A percentile compares a stretch with the other conserved stretches of the same genome.
Evolutionary conservation across 1,140 invertebrate genomes (phyloP).

Genomic region (Brachionus koreanus): DNA sequence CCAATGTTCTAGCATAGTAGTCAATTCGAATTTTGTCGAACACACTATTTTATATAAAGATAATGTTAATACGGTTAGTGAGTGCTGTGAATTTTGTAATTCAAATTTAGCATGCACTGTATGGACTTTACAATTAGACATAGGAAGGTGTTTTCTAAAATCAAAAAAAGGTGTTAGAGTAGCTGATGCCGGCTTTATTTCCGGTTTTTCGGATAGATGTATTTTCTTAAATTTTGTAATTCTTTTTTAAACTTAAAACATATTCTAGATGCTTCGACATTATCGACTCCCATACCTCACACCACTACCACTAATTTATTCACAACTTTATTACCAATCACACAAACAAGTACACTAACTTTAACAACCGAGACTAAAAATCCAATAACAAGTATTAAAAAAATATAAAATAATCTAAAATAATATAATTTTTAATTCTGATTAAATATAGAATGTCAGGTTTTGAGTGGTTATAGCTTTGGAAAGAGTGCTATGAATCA

Average conservation of each 20-base stretch:
- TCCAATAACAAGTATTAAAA: conserved; percentile 23
- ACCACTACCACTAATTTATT: neutral
- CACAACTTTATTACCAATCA: neutral
- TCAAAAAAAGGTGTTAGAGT: neutral
- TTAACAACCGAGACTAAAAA: neutral
- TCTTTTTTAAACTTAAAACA: neutral
- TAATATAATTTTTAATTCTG: neutral
- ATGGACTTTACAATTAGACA: conserved; percentile 37
- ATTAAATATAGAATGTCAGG: conserved; percentile 21
- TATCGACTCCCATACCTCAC: neutral
- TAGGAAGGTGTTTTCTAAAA: conserved; percentile 18
- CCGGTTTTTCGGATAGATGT: conserved; percentile 37
- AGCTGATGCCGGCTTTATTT: neutral
- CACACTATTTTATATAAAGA: conserved; percentile 35
- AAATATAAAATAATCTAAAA: neutral
- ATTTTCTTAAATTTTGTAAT: neutral
- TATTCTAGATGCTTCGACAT: neutral
- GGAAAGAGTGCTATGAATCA: neutral
- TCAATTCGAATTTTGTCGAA: conserved; percentile 34
- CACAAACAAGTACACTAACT: neutral
- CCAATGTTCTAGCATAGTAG: conserved; percentile 33
- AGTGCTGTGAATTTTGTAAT: conserved; percentile 44
- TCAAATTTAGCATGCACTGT: conserved; percentile 19
- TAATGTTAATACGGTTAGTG: conserved; percentile 27
- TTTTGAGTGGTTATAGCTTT: neutral